phyloP scores from a whole-genome alignment of 1,140 invertebrate genomes.

The Lepidostoma basale region DNA sequence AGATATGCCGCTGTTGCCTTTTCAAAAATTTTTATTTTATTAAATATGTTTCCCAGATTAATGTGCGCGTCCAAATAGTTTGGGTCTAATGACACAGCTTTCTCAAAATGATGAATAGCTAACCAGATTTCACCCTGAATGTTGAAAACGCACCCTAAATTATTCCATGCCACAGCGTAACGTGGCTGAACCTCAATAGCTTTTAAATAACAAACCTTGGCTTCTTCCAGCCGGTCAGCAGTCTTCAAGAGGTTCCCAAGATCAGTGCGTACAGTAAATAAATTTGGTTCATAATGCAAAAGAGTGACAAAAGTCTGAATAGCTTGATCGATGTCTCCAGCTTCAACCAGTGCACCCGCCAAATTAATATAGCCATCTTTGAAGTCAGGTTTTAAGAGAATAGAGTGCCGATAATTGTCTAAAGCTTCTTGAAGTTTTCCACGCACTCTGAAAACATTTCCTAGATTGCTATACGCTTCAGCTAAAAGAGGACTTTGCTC shows the following conservation, averaged over 20 bases:
- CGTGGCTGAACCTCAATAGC: conserved; percentile 31
- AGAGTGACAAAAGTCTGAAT: conserved; percentile 20
- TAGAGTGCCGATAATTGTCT: conserved; percentile 26
- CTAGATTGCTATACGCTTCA: conserved; percentile 35
- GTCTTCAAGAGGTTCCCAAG: conserved; percentile 29
- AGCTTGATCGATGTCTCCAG: conserved; percentile 27
- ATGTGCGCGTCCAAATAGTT: conserved; percentile 21
- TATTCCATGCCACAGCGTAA: conserved; percentile 36
- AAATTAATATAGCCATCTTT: conserved; percentile 34
- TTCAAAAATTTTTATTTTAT: conserved; percentile 52
- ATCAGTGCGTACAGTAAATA: conserved; percentile 23
- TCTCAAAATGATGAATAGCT: conserved; percentile 41
- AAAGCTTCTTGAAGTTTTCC: conserved; percentile 24
- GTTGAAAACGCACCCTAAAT: conserved; percentile 29
- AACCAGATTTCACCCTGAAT: conserved; percentile 28
- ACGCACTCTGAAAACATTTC: conserved; percentile 27
- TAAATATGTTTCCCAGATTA: conserved; percentile 35
- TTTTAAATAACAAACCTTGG: conserved; percentile 34
- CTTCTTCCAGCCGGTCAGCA: conserved; percentile 31
- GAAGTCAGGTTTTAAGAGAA: conserved; percentile 31
- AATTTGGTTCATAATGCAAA: conserved; percentile 21
- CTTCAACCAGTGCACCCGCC: neutral
- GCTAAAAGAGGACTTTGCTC: conserved; percentile 30
- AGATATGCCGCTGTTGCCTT: conserved; percentile 98
- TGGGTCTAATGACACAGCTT: conserved; percentile 27